Evolutionary conservation across 2,888 invertebrate species (phyloP).

Genomic region (Gymnocheta viridis): DNA sequence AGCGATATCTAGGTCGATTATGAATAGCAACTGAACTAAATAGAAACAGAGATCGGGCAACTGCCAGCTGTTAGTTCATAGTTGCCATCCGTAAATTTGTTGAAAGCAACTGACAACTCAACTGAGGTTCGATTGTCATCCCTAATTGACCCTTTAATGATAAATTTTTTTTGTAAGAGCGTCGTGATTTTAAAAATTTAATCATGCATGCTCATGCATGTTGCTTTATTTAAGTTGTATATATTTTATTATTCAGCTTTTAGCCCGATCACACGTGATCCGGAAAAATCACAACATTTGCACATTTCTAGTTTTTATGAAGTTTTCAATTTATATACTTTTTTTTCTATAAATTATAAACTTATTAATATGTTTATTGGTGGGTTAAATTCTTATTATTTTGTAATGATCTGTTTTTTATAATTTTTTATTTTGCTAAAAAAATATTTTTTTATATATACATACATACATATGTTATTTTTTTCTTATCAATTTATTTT

Average conservation of each 20-base stretch:
- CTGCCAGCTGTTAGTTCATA: too few species aligned
- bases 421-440: conserved; percentile 36
- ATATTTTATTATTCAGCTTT: too few species aligned
- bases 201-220: not conserved
- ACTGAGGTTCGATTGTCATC: too few species aligned
- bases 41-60: too few species aligned
- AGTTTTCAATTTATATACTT: conserved; percentile 5
- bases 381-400: conserved; percentile 56
- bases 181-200: not conserved
- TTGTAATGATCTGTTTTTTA: conserved; percentile 37
- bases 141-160: too few species aligned
- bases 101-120: too few species aligned
- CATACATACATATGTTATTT: not conserved
- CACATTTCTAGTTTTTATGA: conserved; percentile 26
- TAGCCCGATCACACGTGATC: not conserved
- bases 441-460: conserved; percentile 42
- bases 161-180: not conserved
- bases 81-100: too few species aligned
- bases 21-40: too few species aligned
- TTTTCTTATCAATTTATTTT: conserved; percentile 24
- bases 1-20: too few species aligned
- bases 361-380: conserved; percentile 52
- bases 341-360: conserved; percentile 43
- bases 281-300: not conserved
- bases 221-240: not conserved